Conservation (phyloP, 2,888 invertebrate species). For the Troides oblongomaculatus region DNA sequence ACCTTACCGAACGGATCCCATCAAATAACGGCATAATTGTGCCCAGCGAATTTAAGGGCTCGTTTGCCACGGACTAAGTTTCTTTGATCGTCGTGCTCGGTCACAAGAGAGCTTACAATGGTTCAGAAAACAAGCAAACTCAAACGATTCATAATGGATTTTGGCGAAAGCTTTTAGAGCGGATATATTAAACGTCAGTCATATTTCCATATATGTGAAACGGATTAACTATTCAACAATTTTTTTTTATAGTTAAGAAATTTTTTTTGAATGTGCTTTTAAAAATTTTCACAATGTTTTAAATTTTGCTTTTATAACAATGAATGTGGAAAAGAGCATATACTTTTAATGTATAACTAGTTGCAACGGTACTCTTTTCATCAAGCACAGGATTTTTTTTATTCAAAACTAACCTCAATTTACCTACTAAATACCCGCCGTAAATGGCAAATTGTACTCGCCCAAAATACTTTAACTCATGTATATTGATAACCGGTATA, state of each 20-base stretch:
- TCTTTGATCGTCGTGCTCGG: conserved; percentile 26
- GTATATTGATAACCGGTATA: no score
- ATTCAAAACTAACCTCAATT: no score
- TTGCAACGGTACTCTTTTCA: no score
- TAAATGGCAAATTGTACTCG: no score
- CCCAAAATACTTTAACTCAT: no score
- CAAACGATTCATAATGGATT: conserved; percentile 12
- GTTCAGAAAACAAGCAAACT: conserved; percentile 21
- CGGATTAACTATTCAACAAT: background rate
- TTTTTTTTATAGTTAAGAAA: background rate
- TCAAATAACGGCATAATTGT: background rate
- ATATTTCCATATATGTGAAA: background rate
- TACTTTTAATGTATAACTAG: no score
- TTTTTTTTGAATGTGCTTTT: no score
- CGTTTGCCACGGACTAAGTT: conserved; percentile 24
- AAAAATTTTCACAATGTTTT: no score
- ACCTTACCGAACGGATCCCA: background rate
- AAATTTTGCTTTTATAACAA: no score
- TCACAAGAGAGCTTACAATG: conserved; percentile 16
- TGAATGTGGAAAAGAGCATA: no score
- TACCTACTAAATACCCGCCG: no score
- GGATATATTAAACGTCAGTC: conserved; percentile 8
- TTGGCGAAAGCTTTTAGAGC: conserved; percentile 16
- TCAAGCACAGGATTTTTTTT: no score
- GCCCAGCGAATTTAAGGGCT: conserved; percentile 17